Evolutionary conservation across 2,888 invertebrate species (phyloP).

Genomic region (Electrophaes corylata): DNA sequence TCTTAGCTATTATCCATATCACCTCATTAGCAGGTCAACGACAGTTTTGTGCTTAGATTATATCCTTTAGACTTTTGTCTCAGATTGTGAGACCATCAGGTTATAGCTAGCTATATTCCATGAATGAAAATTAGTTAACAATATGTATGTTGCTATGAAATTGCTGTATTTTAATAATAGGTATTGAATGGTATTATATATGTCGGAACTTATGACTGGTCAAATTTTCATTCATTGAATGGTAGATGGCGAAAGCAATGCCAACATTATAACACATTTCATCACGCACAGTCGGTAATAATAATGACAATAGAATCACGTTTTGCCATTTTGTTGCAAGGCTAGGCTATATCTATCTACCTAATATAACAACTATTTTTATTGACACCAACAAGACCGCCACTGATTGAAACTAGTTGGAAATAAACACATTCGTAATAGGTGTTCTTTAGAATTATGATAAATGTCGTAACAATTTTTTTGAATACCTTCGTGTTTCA

Average conservation of each 20-base stretch:
- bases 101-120: background rate
- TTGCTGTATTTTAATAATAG: background rate
- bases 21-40: background rate
- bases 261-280: conserved; percentile 23
- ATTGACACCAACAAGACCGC: background rate
- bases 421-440: background rate
- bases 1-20: background rate
- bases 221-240: conserved; percentile 5
- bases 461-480: background rate
- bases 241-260: conserved; percentile 19
- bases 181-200: background rate
- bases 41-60: background rate
- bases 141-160: background rate
- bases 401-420: conserved; percentile 11
- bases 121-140: background rate
- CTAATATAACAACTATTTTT: background rate
- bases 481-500: background rate
- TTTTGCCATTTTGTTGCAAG: conserved; percentile 35
- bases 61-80: background rate
- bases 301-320: conserved; percentile 30
- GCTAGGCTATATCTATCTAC: background rate
- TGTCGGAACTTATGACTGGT: too few species aligned
- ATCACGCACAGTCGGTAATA: conserved; percentile 24
- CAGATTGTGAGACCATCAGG: background rate
- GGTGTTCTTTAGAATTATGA: background rate